Evolutionary conservation across 37 sponge, comb jelly and placozoan genomes (phyloP).

Genomic region (Theonella swinhoei): DNA sequence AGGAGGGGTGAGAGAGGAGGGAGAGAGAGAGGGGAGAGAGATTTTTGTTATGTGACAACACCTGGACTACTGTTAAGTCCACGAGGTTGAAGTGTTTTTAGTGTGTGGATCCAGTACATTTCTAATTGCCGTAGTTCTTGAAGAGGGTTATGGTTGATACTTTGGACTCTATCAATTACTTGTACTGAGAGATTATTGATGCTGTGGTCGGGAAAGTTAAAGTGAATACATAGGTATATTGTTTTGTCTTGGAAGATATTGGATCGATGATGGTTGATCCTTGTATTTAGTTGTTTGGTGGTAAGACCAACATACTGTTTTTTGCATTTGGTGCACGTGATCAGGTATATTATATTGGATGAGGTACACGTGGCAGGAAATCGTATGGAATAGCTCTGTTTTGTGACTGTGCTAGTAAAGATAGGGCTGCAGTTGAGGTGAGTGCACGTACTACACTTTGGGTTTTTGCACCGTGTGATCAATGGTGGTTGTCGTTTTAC

Average conservation of each 20-base stretch:
- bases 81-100: not conserved
- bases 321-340: slow-evolving; percentile 36
- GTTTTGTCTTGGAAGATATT: slow-evolving; percentile 5
- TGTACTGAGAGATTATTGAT: slow-evolving; percentile 11
- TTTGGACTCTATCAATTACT: not conserved
- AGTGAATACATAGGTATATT: slow-evolving; percentile 12
- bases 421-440: slow-evolving; percentile 3
- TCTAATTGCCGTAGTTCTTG: not conserved
- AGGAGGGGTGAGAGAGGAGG: not conserved
- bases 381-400: slow-evolving; percentile 3
- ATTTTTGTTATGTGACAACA: not conserved
- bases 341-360: slow-evolving; percentile 33
- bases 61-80: slow-evolving; percentile 13
- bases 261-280: slow-evolving; percentile 26
- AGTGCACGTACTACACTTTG: slow-evolving; percentile 28
- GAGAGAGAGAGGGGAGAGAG: not conserved
- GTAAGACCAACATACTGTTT: slow-evolving; percentile 48
- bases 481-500: not conserved
- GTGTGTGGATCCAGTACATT: slow-evolving; percentile 2
- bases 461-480: not conserved
- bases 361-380: slow-evolving; percentile 19
- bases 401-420: slow-evolving; percentile 15
- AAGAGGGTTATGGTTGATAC: not conserved
- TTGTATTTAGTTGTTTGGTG: slow-evolving; percentile 11
- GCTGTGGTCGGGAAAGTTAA: slow-evolving; percentile 29